These are phyloP conservation scores for Pelmatolapia mariae DNA, from an alignment of 2,113 vertebrate species.

Conservation along the genomic window DNA sequence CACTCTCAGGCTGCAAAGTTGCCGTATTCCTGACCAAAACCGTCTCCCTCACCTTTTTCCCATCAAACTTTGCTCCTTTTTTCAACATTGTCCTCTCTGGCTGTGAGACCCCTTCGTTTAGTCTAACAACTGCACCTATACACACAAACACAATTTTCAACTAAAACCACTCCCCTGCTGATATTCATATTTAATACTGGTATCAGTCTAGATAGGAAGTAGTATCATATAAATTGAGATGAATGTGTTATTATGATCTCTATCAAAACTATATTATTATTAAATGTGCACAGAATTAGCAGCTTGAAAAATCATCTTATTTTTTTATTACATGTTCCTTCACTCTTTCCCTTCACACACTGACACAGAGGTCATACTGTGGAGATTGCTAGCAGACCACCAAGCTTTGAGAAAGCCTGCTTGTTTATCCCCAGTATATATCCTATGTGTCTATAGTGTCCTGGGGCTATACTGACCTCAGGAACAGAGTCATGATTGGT, in stretches of 20 bases:
- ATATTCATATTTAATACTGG: conserved; percentile 46
- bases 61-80: conserved; percentile 39
- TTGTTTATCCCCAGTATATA: conserved; percentile 40
- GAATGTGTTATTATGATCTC: background rate
- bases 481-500: conserved; percentile 53
- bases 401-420: conserved; percentile 21
- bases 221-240: conserved; percentile 54
- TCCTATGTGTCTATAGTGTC: conserved; percentile 47
- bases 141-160: background rate
- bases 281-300: background rate
- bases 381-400: conserved; percentile 49
- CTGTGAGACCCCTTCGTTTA: conserved; percentile 50
- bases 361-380: conserved; percentile 10
- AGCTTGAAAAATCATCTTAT: background rate
- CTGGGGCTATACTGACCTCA: conserved; percentile 58
- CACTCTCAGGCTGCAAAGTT: background rate
- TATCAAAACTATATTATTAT: background rate
- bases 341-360: background rate
- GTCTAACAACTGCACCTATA: conserved; percentile 2
- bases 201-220: background rate
- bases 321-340: background rate
- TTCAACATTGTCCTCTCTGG: conserved; percentile 32
- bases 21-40: background rate
- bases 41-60: background rate
- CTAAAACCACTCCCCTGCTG: background rate